phyloP scores from a whole-genome alignment of 2,888 invertebrate genomes.

The Eurois occulta region DNA sequence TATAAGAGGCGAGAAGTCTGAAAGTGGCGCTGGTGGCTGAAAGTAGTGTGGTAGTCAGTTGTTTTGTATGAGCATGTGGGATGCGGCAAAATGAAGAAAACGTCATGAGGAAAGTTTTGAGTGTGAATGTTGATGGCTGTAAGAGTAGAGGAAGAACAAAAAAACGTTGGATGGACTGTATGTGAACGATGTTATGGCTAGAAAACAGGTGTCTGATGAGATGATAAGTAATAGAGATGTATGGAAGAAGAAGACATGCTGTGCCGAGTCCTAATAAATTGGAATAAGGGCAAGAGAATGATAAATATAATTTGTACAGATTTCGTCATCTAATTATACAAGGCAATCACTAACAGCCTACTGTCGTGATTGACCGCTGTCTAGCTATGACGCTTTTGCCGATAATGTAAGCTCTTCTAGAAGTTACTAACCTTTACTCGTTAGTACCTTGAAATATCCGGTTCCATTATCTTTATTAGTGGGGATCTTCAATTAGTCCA shows the following conservation, averaged over 20 bases:
- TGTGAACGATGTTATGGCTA: not conserved
- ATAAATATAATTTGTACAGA: not conserved
- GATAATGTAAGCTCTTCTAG: slow-evolving; percentile 10
- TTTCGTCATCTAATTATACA: not conserved
- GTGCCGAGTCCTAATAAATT: not conserved
- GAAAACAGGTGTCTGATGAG: not conserved
- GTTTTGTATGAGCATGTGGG: not conserved
- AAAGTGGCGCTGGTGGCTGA: not conserved
- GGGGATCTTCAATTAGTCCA: slow-evolving; percentile 7
- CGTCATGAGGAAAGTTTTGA: not conserved
- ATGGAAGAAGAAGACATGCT: not conserved
- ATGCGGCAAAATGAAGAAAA: not conserved
- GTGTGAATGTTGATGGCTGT: not conserved
- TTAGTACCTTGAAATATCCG: slow-evolving; percentile 11
- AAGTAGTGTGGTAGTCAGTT: not conserved
- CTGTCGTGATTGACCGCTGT: not conserved
- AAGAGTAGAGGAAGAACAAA: not conserved
- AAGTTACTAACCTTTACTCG: slow-evolving; percentile 8
- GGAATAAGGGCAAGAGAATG: not conserved
- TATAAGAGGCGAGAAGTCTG: not conserved
- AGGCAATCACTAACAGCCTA: not conserved
- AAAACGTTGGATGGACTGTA: not conserved
- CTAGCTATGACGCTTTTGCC: not conserved
- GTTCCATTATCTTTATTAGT: not conserved
- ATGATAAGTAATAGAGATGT: not conserved